These are phyloP conservation scores for Leuciscus waleckii DNA, from an alignment of 2,797 vertebrate genomes.

Conservation along the genomic window DNA sequence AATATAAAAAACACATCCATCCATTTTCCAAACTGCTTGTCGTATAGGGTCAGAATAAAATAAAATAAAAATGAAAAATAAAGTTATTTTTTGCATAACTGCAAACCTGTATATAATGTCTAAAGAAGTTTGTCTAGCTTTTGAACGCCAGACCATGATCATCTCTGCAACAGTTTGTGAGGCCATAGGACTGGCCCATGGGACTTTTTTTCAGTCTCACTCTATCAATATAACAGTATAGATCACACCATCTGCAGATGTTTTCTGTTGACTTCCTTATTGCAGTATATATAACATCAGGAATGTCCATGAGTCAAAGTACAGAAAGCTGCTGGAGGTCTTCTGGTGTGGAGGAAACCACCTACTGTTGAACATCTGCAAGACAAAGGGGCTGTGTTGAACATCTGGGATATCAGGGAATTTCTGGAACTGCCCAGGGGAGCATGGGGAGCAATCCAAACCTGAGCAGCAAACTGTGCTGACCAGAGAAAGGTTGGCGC, in stretches of 20 bases:
- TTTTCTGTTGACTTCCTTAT: neutral
- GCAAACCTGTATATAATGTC: neutral
- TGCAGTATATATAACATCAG: neutral
- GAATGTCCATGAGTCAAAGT: conserved; percentile 18
- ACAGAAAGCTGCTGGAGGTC: conserved; percentile 5
- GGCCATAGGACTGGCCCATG: neutral
- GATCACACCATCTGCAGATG: conserved; percentile 25
- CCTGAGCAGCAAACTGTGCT: neutral
- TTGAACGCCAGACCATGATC: neutral
- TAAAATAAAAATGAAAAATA: neutral
- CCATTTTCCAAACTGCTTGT: neutral
- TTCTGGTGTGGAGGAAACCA: conserved; percentile 20
- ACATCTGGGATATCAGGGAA: conserved; percentile 3
- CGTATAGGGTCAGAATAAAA: neutral
- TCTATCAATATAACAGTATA: neutral
- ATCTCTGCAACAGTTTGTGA: neutral
- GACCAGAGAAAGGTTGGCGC: neutral
- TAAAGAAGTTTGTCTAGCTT: neutral
- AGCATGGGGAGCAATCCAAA: neutral
- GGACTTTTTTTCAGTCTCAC: neutral
- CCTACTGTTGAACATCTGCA: conserved; percentile 45
- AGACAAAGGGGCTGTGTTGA: neutral
- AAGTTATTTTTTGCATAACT: neutral
- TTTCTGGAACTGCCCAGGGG: conserved; percentile 9
- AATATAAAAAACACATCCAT: neutral